Percentiles rank a stretch among this genome's conserved stretches.
These are phyloP conservation scores for Seira musarum DNA, from an alignment of 2,888 invertebrate genomes.

Conservation along the genomic window DNA sequence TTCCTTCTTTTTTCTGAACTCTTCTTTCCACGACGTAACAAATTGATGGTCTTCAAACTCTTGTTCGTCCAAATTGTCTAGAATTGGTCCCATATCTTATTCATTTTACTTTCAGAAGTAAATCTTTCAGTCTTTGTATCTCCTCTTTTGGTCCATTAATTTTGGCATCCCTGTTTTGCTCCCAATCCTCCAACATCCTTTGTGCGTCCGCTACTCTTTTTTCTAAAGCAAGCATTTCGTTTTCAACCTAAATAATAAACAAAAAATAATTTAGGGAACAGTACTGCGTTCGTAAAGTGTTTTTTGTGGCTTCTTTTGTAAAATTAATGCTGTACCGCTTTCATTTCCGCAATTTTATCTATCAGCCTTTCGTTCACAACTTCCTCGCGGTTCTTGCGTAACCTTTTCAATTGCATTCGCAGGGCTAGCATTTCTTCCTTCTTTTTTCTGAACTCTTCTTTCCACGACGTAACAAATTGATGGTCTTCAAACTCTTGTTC, in stretches of 20 bases:
- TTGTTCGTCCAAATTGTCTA: conserved; percentile 50
- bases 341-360: conserved; percentile 61
- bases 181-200: conserved; percentile 62
- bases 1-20: conserved; percentile 58
- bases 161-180: conserved; percentile 60
- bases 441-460: conserved; percentile 61
- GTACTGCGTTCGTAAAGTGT: too few relatives aligned
- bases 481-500: conserved; percentile 68
- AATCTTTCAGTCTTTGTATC: conserved; percentile 55
- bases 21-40: conserved; percentile 57
- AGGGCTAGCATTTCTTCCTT: conserved; percentile 55
- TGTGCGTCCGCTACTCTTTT: conserved; percentile 56
- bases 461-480: conserved; percentile 56
- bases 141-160: conserved; percentile 60
- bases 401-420: conserved; percentile 59
- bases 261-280: neutral
- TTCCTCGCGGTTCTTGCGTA: conserved; percentile 62
- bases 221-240: conserved; percentile 57
- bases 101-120: conserved; percentile 54
- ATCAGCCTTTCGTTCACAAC: conserved; percentile 61
- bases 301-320: too few relatives aligned
- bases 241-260: conserved; percentile 33
- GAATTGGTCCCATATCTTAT: too few relatives aligned
- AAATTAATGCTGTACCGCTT: conserved; percentile 54
- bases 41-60: conserved; percentile 68